These are phyloP conservation scores for Macrotus californicus DNA, from an alignment of 2,113 vertebrate genomes.

Conservation along the genomic window DNA sequence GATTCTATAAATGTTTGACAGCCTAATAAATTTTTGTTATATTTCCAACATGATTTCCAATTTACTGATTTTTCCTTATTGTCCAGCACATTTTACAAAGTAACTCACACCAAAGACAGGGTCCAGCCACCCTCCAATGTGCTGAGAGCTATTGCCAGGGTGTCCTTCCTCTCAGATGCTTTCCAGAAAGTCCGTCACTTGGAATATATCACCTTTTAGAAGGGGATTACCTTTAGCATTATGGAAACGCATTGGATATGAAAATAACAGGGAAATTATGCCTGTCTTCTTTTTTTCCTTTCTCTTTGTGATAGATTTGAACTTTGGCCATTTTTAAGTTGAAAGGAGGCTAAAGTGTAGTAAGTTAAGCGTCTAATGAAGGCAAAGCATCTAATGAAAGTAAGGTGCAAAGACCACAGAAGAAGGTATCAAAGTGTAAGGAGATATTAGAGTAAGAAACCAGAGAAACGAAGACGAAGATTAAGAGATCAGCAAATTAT, in stretches of 20 bases:
- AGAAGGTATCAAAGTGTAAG: background rate
- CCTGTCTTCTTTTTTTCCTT: background rate
- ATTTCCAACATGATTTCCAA: background rate
- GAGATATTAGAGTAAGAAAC: background rate
- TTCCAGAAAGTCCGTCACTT: background rate
- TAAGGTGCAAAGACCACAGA: background rate
- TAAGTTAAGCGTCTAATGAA: background rate
- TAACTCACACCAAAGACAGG: background rate
- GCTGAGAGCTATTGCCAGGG: accelerated
- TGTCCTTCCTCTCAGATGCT: background rate
- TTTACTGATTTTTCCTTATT: background rate
- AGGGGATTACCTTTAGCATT: background rate
- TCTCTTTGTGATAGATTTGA: background rate
- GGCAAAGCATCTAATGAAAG: background rate
- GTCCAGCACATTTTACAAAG: background rate
- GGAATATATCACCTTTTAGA: background rate
- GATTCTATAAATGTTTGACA: background rate
- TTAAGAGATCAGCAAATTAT: background rate
- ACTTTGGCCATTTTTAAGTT: background rate
- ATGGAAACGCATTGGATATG: background rate
- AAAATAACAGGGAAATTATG: background rate
- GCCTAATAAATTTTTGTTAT: background rate
- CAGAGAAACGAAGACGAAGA: background rate
- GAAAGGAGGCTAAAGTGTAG: background rate
- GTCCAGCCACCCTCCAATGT: background rate